phyloP scores from a whole-genome alignment of 2,797 vertebrate genomes.

The Cetoscarus ocellatus region DNA sequence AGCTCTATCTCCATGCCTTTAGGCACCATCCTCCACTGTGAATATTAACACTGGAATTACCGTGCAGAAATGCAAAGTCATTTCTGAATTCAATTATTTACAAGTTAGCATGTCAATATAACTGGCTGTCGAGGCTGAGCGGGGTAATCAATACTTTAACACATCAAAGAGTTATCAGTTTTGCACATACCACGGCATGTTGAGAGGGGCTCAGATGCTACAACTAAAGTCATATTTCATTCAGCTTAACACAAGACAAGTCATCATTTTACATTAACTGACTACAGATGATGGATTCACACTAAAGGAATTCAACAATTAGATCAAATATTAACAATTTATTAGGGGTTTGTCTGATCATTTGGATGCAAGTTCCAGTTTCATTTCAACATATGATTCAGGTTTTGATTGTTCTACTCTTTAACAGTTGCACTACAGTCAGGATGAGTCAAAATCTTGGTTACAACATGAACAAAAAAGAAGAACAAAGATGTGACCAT shows the following conservation, averaged over 20 bases:
- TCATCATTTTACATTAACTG: not conserved
- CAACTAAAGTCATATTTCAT: conserved; percentile 32
- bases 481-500: too few species aligned
- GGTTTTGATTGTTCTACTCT: too few species aligned
- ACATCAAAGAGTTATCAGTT: conserved; percentile 25
- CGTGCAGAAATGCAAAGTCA: conserved; percentile 49
- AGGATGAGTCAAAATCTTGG: too few species aligned
- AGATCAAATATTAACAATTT: too few species aligned
- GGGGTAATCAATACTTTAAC: conserved; percentile 45
- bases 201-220: conserved; percentile 24
- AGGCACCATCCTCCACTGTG: conserved; percentile 50
- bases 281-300: too few species aligned
- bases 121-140: conserved; percentile 26
- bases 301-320: too few species aligned
- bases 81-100: conserved; percentile 58
- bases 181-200: conserved; percentile 11
- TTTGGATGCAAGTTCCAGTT: too few species aligned
- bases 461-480: too few species aligned
- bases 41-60: conserved; percentile 54
- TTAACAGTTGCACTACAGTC: too few species aligned
- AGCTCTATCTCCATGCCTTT: conserved; percentile 57
- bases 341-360: too few species aligned
- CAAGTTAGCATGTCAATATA: conserved; percentile 48
- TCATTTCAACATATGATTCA: too few species aligned
- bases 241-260: conserved; percentile 8